Evolutionary conservation across 2,888 invertebrate genomes (phyloP), one percentile per base, ranked within the genome.

Genomic region (Liopterus haemorrhoidalis): DNA sequence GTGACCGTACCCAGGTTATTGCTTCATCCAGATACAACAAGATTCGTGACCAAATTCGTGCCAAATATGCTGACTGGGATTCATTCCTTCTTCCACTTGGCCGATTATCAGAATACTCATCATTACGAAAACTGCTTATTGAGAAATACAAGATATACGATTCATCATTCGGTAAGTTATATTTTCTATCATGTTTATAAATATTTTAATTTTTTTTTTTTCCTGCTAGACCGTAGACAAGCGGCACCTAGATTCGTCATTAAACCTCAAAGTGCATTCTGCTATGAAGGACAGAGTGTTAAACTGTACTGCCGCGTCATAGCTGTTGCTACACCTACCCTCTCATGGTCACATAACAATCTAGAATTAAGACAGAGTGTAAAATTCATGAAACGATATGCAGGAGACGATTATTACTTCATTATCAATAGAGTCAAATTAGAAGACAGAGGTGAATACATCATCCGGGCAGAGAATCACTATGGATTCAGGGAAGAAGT

Each of bases 301-400:
- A 94, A 92, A 67, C 89, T 99, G 76, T 92, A 91, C 67, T 99
- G 97, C 67, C 85, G 95, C 59, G 87, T 99, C 57, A 91, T 99
- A 62, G 93, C 93, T 1, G 81, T 85, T 55, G 94, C 97, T 18
- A 81, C 94, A 15, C 93, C 97, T 24, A 92, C 93, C 0, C 80
- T 99, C 50, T 88, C 93, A 15, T 99, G 99, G 99, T 87, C 84
- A 54, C 85, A 88, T 62, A 94, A 92, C 70, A 91, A 90, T 69
- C 79, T 82, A 61, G 96, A 96, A 65, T 72, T 99, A 41, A 76
- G 91, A 42, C 97, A 99, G 71, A 94, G 94, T 56, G 95, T 96
- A 54, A 99, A 99, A 71, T 95, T 90, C 70, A 99, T 99, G 97
- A 97, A 97, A 73, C 82, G 95, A 61, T 99, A 97, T 66, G 79